phyloP scores from a whole-genome alignment of 2,797 vertebrate species.

The Sebastes vulpes region DNA sequence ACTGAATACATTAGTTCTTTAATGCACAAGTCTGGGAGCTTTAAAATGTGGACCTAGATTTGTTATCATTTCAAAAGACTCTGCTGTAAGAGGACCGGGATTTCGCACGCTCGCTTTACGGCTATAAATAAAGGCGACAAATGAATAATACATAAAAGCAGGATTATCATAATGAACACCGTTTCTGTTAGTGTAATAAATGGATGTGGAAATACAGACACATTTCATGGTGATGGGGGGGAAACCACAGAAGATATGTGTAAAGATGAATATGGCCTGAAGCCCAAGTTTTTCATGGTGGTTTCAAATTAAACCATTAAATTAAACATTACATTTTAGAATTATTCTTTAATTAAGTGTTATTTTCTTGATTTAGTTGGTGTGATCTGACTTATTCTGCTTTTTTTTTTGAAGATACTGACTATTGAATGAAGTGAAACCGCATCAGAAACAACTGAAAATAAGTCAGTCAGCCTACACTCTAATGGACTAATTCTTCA shows the following conservation, averaged over 20 bases:
- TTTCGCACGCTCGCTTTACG: neutral
- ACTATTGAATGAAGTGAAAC: neutral
- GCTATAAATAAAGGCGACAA: conserved; percentile 28
- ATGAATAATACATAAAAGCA: conserved; percentile 50
- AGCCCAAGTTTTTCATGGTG: neutral
- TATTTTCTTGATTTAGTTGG: neutral
- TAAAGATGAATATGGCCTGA: neutral
- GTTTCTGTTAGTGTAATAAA: conserved; percentile 7
- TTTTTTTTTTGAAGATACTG: neutral
- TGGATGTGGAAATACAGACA: neutral
- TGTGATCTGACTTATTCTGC: neutral
- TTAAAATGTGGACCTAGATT: neutral
- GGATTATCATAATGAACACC: conserved; percentile 39
- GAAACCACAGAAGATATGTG: neutral
- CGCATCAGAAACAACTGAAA: neutral
- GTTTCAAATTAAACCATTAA: neutral
- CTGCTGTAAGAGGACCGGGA: neutral
- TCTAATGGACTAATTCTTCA: neutral
- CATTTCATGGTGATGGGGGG: neutral
- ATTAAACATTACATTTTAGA: neutral
- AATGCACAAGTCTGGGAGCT: neutral
- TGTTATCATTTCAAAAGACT: conserved; percentile 30
- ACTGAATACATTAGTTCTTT: neutral
- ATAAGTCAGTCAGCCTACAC: neutral
- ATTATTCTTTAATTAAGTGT: neutral